Evolutionary conservation across 2,888 invertebrate genomes (phyloP), one percentile per base, ranked within the genome.

Genomic region (Macrosoma leucophasiata): DNA sequence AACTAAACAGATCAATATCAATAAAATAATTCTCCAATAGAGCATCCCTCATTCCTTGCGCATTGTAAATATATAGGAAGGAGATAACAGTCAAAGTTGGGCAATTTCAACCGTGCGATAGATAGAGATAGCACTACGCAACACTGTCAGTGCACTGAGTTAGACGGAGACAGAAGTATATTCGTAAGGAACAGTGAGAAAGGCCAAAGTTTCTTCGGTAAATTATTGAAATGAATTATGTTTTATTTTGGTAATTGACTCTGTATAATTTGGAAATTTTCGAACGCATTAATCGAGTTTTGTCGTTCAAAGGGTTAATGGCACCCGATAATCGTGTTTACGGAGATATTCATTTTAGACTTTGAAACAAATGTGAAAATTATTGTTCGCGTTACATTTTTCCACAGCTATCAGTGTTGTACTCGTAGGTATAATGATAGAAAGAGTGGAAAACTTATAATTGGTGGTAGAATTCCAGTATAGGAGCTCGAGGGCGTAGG

Each of bases 151-250:
- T 37, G 25, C 33, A 41, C 29, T 39, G 21, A 26, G 47, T 25
- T 28, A 46, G 34, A 59, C 36, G 38, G 48, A 52, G 62, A 60
- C 31, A 39, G 38, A 29, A 8, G 38, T 51, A 58, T 30, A 40
- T 24, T 39, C 31, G 50, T 51, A 39, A 55, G 46, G 50, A 13
- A 18, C 43, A 48, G 34, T 42, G 33, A 35, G 51, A 57, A 58
- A 61, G 55, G 58, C 52, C 58, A 63, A 71, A 67, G 63, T 70
- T 71, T 62, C 58, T 60, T 62, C 49, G 39, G 55, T 57, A 53
- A 72, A 73, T 69, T 68, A 71, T 74, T 66, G 55, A 68, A 71
- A 72, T 69, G 61, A 70, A 66, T 74, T 62, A 66, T 67, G 58
- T 68, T 66, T 68, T 65, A 68, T 70, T 69, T 70, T 59, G 57